phyloP scores from a whole-genome alignment of 2,797 vertebrate species.

The Odontamblyopus lacepedii region DNA sequence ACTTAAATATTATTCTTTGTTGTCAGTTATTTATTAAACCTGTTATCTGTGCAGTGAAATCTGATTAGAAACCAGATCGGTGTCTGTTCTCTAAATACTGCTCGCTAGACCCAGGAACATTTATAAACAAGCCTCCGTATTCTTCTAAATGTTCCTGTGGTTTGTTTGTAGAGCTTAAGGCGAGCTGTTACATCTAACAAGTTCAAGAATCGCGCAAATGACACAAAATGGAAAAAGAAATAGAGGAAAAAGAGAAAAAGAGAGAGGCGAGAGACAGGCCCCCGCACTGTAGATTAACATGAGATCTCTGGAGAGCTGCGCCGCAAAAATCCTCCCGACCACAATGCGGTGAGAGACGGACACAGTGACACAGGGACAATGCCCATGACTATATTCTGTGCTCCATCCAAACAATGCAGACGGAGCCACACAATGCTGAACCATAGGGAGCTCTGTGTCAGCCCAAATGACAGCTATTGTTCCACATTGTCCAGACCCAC shows the following conservation, averaged over 20 bases:
- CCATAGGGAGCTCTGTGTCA: slow-evolving; percentile 5
- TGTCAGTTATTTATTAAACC: neutral
- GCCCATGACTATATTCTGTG: neutral
- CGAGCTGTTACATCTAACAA: slow-evolving; percentile 47
- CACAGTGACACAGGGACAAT: slow-evolving; percentile 22
- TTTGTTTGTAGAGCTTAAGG: slow-evolving; percentile 27
- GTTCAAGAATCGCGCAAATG: slow-evolving; percentile 49
- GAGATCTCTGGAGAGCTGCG: slow-evolving; percentile 30
- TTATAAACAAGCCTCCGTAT: neutral
- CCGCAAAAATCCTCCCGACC: slow-evolving; percentile 27
- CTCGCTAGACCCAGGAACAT: neutral
- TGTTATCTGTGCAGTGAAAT: neutral
- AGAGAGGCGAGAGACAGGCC: neutral
- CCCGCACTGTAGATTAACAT: slow-evolving; percentile 33
- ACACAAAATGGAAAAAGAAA: slow-evolving; percentile 19
- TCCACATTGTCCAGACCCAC: neutral
- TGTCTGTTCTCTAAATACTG: neutral
- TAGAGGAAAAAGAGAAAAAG: neutral
- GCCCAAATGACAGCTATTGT: slow-evolving; percentile 19
- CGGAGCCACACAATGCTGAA: neutral
- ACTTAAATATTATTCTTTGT: neutral
- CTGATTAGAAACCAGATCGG: neutral
- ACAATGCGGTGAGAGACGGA: slow-evolving; percentile 13
- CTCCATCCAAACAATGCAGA: neutral
- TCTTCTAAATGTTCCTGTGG: neutral